These are phyloP conservation scores for Crenuchus spilurus DNA, from an alignment of 2,797 vertebrate species.

Conservation along the genomic window DNA sequence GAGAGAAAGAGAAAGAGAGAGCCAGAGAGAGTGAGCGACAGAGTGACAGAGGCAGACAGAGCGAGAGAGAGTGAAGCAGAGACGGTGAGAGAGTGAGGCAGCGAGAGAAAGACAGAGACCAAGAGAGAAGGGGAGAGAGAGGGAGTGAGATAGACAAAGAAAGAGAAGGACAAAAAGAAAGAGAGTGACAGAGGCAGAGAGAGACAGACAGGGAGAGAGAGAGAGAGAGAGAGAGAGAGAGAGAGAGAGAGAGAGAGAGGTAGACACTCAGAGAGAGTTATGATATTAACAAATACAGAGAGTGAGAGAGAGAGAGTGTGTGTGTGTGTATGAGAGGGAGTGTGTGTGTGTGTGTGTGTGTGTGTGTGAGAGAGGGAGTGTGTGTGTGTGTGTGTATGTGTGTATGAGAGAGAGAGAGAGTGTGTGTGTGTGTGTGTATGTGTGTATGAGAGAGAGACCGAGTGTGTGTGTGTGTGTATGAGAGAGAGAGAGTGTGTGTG, in stretches of 20 bases:
- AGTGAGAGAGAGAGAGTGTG: neutral
- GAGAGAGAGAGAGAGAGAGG: constrained; percentile 10
- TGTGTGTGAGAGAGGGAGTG: too few species aligned
- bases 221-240: constrained; percentile 4
- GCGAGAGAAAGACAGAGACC: too few species aligned
- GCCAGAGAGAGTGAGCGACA: too few species aligned
- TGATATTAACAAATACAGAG: neutral
- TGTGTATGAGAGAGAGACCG: neutral
- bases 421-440: too few species aligned
- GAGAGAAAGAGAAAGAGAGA: too few species aligned
- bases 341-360: too few species aligned
- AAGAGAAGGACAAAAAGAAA: neutral
- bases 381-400: too few species aligned
- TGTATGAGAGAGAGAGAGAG: neutral
- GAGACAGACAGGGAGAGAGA: neutral
- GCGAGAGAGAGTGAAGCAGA: too few species aligned
- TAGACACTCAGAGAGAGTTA: neutral
- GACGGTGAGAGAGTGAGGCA: too few species aligned
- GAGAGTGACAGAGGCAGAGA: constrained; percentile 1
- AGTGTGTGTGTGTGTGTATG: too few species aligned
- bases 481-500: neutral
- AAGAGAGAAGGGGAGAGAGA: constrained; percentile 26
- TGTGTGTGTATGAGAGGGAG: too few species aligned
- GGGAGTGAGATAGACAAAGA: neutral
- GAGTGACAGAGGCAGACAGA: too few species aligned